Percentiles rank a stretch among this genome's conserved stretches.
phyloP scores from a whole-genome alignment of 2,113 vertebrate genomes.

The Typhlomys cinereus region DNA sequence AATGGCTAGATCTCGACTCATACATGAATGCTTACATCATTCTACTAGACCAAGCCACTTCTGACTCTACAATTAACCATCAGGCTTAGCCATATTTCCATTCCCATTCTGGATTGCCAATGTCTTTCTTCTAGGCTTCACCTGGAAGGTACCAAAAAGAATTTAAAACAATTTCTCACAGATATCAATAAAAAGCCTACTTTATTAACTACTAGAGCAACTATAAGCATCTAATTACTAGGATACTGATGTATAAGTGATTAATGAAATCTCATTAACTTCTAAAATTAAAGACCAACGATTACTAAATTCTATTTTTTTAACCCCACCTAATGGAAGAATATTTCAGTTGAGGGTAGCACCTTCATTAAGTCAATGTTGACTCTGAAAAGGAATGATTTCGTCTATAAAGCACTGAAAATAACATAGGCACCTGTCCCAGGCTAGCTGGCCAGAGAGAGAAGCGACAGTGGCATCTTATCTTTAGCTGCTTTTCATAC shows the following conservation, averaged over 20 bases:
- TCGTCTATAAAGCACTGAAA: conserved; percentile 30
- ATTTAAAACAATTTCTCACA: conserved; percentile 39
- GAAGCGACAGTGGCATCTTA: conserved; percentile 30
- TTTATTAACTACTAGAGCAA: conserved; percentile 47
- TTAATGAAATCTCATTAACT: not conserved
- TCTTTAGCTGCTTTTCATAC: conserved; percentile 51
- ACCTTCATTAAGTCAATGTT: conserved; percentile 41
- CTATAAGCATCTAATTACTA: conserved; percentile 40
- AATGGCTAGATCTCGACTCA: not conserved
- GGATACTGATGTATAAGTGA: not conserved
- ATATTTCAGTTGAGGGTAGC: conserved; percentile 47
- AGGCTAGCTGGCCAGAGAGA: not conserved
- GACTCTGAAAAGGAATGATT: conserved; percentile 9
- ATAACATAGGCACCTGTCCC: not conserved
- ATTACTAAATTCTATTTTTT: conserved; percentile 39
- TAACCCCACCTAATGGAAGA: not conserved
- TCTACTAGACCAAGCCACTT: not conserved
- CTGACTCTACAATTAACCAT: conserved; percentile 1
- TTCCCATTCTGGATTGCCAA: not conserved
- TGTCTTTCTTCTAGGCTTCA: conserved; percentile 36
- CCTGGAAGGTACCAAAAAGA: not conserved
- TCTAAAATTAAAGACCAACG: conserved; percentile 33
- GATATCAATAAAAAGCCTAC: not conserved
- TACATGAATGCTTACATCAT: not conserved
- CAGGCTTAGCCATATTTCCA: not conserved